Evolutionary conservation across 2,797 vertebrate genomes (phyloP).

Genomic region (Aotus griseimembra): DNA sequence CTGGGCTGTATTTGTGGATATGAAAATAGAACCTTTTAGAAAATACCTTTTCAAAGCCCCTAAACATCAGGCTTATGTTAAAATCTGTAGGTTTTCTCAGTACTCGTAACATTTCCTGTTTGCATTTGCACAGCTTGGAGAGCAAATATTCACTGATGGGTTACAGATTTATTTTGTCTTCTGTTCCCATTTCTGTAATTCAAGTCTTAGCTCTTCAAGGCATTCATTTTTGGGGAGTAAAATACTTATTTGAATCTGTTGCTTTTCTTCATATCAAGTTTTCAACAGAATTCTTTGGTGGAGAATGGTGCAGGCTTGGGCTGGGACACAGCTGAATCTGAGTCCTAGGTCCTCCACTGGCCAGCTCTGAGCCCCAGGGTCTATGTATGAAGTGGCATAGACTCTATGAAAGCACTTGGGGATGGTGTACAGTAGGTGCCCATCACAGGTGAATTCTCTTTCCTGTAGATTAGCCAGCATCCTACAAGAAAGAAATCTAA

Average conservation of each 20-base stretch:
- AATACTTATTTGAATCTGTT: slow-evolving; percentile 48
- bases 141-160: slow-evolving; percentile 55
- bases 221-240: background rate
- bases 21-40: slow-evolving; percentile 75
- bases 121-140: slow-evolving; percentile 65
- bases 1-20: slow-evolving; percentile 63
- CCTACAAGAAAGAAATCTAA: background rate
- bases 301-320: background rate
- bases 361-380: background rate
- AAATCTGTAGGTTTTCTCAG: slow-evolving; percentile 34
- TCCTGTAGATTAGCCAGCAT: background rate
- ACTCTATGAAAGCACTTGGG: background rate
- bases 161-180: slow-evolving; percentile 61
- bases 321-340: background rate
- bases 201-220: slow-evolving; percentile 33
- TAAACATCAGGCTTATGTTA: slow-evolving; percentile 61
- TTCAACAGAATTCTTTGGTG: background rate
- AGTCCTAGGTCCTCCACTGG: background rate
- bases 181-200: slow-evolving; percentile 47
- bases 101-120: slow-evolving; percentile 67
- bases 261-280: background rate
- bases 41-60: slow-evolving; percentile 62
- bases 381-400: background rate
- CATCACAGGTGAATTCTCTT: background rate
- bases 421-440: background rate